Evolutionary conservation across 2,888 invertebrate genomes (phyloP), one percentile per base, ranked within the genome.

Genomic region (Eupeodes latifasciatus): DNA sequence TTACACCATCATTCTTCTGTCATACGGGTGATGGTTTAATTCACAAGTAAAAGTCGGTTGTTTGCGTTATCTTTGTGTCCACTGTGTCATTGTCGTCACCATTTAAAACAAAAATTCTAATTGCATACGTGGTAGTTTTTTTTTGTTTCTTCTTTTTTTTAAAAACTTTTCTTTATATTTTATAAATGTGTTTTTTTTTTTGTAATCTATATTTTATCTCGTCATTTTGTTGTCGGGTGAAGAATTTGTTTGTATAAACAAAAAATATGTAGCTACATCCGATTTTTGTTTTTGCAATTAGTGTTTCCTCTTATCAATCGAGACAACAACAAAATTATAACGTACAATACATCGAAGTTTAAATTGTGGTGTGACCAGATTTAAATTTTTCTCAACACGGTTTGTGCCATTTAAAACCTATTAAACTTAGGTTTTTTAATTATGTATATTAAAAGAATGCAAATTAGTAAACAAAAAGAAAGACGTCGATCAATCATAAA

Each of bases 251-350:
- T 49, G 4, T 44, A 19, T 71, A 47, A 72, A 44, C 72, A 59
- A 36, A 34, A 34, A 9, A 14, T 55, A 10, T 19, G 12, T 55
- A 55, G 14, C 59, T 57, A 88, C 88, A 88, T 88, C 85, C 81
- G 81, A 85, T 78, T 87, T 44, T 87, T 84, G 66, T 84, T 88
- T 81, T 88, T 85, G 85, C 85, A 85, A 71, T 85, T 74, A 81
- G 76, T 79, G 69, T 78, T 81, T 81, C 69, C 81, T 85, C 81
- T 88, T 88, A 88, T 88, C 88, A 85, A 85, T 88, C 72, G 77
- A 62, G 27, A 47, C 40, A 57, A 71, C 66, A 71, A 72, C 16
- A 44, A 57, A 27, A 72, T 36, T 57, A 34, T 40, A 71, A 57
- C 6, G 66, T 66, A 34, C 5, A 11, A 51, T 0, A 19, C 10